Base-by-base conservation (phyloP, 2,797 vertebrate species). In the Tragelaphus oryx region DNA sequence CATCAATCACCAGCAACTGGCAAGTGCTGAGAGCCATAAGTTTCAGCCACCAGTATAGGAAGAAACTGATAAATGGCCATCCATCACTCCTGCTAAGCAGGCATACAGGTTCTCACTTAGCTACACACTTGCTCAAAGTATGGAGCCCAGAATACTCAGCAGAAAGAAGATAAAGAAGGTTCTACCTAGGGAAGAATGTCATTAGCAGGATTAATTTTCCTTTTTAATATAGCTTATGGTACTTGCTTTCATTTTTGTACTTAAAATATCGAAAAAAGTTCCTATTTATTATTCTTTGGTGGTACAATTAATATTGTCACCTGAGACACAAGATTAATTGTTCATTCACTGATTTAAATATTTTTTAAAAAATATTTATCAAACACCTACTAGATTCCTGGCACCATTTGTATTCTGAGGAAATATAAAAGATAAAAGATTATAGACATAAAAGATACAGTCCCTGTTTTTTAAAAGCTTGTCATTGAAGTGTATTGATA, bases 1-100 rank as follows among this genome's bases (percentile, higher is more conserved):
- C 95, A 98, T 97, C 97, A 89, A 97, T 97, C 98, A 97, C 68
- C 80, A 12, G 87, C 93, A 89, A 57, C 91, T 48, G 28, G 80
- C 52, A 96, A 96, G 83, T 75, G 88, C 88, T 97, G 83, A 91
- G 93, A 87, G 81, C 91, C 52, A 3, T 87, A 94, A 87, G 83
- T 92, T 96, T 95, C 91, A 92, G 85, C 91, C 93, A 90, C 85
- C 20, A 18, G 50, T 90, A 65, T 52, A 82, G 83, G 96, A 86
- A 96, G 81, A 83, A 88, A 62, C 80, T 94, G 97, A 97, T 91
- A 96, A 97, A 93, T 94, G 52, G 4, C 57, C 81, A 84, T 50
- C 84, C 75, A 17, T 93, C 90, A 41, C 48, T 44, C 24, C 50
- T 13, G 48, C 82, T 80, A 71, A 65, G 22, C 16, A 62, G 33